Conservation (phyloP, 2,797 vertebrate species). For the Cynopterus sphinx region DNA sequence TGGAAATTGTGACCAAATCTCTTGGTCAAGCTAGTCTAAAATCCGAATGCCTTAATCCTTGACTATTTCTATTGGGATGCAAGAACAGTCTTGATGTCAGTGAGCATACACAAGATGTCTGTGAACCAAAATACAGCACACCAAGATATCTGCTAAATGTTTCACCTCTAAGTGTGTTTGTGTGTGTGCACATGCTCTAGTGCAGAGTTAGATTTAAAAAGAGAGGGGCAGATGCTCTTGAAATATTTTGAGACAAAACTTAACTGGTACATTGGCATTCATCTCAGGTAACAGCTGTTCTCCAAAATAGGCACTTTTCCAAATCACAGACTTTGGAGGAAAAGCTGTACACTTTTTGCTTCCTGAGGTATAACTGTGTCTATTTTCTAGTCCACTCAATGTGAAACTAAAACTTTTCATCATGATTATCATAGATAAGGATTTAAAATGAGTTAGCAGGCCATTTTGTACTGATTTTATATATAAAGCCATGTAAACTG, state of each 20-base stretch:
- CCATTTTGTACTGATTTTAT: background rate
- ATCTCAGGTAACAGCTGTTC: constrained; percentile 27
- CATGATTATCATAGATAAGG: background rate
- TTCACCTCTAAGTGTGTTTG: background rate
- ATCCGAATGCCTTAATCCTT: background rate
- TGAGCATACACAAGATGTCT: background rate
- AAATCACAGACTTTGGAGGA: constrained; percentile 39
- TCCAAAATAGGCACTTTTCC: background rate
- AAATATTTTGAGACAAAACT: constrained; percentile 48
- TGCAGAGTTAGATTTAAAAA: background rate
- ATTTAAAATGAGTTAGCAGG: background rate
- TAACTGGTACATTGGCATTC: background rate
- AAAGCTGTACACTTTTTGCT: background rate
- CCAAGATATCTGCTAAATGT: background rate
- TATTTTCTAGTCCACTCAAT: background rate
- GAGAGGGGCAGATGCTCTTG: background rate
- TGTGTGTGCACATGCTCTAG: background rate
- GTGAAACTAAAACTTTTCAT: background rate
- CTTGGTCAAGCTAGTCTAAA: background rate
- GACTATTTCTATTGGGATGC: background rate
- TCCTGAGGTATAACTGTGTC: background rate
- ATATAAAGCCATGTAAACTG: background rate
- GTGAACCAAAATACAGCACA: background rate
- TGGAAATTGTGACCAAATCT: constrained; percentile 4
- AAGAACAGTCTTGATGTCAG: background rate